A percentile compares a stretch with the other conserved stretches of the same genome.
These are phyloP conservation scores for Urocolius indicus DNA, from an alignment of 2,113 vertebrate species.

Conservation along the genomic window DNA sequence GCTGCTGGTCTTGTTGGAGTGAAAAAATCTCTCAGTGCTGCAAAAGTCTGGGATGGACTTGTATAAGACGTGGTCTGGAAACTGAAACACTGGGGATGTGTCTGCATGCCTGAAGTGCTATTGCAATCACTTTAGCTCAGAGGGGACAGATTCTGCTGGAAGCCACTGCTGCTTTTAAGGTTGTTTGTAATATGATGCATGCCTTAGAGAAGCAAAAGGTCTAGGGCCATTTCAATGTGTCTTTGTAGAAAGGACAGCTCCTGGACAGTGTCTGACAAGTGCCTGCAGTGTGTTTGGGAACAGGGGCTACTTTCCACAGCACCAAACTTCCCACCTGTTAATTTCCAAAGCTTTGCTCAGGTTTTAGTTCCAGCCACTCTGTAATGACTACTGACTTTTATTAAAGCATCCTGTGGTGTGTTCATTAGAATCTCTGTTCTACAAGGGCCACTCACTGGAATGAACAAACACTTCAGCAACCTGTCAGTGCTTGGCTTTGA, in stretches of 20 bases:
- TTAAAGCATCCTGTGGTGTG: neutral
- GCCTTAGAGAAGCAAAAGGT: neutral
- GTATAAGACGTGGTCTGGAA: too few relatives aligned
- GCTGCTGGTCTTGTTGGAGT: fast-evolving
- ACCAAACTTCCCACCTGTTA: fast-evolving
- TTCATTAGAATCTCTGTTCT: neutral
- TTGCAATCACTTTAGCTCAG: fast-evolving
- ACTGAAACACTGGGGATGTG: fast-evolving
- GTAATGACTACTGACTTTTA: fast-evolving
- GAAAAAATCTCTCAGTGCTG: neutral
- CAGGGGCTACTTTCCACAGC: fast-evolving
- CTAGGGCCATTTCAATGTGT: neutral
- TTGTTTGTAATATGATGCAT: fast-evolving
- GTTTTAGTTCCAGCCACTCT: fast-evolving
- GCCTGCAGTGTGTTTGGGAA: fast-evolving
- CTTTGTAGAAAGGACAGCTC: neutral
- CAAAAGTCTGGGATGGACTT: neutral
- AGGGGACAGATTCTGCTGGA: neutral
- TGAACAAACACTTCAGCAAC: neutral
- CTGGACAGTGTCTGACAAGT: fast-evolving
- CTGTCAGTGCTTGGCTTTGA: neutral
- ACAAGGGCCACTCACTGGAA: neutral
- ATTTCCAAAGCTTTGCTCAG: neutral
- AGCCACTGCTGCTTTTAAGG: neutral
- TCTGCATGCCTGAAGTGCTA: neutral